These are phyloP conservation scores for Phymatocera aterrima DNA, from an alignment of 2,888 invertebrate species.

Conservation along the genomic window DNA sequence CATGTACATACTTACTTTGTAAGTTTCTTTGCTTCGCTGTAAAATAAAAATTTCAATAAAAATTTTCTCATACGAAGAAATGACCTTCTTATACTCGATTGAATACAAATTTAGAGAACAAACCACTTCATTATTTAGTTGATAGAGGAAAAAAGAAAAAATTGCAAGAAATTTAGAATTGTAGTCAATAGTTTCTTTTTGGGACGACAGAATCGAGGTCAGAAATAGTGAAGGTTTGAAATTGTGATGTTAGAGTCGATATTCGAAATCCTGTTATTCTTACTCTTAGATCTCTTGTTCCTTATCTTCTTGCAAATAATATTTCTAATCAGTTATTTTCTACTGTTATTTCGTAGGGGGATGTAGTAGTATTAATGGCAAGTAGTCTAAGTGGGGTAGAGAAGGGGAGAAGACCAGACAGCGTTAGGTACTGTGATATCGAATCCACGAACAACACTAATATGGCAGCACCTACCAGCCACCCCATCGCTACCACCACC, in stretches of 20 bases:
- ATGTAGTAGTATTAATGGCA: slow-evolving; percentile 75
- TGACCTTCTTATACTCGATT: neutral
- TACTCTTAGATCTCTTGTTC: neutral
- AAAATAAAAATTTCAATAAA: neutral
- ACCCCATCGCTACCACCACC: slow-evolving; percentile 74
- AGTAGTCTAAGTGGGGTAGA: slow-evolving; percentile 74
- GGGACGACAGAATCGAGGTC: neutral
- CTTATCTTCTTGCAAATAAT: neutral
- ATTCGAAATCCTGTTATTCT: neutral
- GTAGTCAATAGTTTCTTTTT: slow-evolving; percentile 1
- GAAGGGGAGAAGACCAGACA: slow-evolving; percentile 73
- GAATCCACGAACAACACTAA: slow-evolving; percentile 74
- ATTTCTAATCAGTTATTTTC: neutral
- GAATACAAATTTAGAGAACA: neutral
- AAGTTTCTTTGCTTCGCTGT: neutral
- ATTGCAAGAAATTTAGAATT: neutral
- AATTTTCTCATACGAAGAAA: neutral
- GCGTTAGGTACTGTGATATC: slow-evolving; percentile 75
- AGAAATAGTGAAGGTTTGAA: neutral
- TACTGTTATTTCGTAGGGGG: slow-evolving; percentile 62
- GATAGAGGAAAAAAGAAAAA: neutral
- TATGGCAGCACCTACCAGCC: slow-evolving; percentile 73
- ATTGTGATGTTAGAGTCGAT: neutral
- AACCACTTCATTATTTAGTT: neutral
- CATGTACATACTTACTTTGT: neutral